phyloP scores from a whole-genome alignment of 2,113 vertebrate species.

The Amphiprion ocellaris region DNA sequence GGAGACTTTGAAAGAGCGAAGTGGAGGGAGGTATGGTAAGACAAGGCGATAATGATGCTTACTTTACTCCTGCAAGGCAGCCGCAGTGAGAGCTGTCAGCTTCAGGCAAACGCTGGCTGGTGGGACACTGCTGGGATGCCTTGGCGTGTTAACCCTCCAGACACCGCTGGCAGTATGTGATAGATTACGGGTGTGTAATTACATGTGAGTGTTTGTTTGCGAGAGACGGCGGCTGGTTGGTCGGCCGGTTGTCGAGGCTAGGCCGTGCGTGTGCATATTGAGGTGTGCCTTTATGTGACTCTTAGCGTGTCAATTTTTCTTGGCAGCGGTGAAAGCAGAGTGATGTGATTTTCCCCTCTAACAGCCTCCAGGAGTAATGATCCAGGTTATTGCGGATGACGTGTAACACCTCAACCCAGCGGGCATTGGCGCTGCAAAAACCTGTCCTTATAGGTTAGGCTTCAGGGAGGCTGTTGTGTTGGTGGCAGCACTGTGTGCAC shows the following conservation, averaged over 20 bases:
- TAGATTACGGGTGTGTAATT: slow-evolving; percentile 40
- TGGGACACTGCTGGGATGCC: slow-evolving; percentile 48
- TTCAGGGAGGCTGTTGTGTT: slow-evolving; percentile 58
- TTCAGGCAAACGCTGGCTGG: slow-evolving; percentile 44
- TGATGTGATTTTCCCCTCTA: slow-evolving; percentile 73
- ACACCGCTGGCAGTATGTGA: slow-evolving; percentile 29
- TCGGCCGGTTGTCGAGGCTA: background rate
- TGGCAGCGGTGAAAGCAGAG: slow-evolving; percentile 55
- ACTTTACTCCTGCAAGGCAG: slow-evolving; percentile 56
- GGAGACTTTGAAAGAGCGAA: slow-evolving; percentile 10
- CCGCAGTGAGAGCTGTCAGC: slow-evolving; percentile 68
- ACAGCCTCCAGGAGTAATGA: slow-evolving; percentile 79
- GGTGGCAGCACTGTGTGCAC: slow-evolving; percentile 49
- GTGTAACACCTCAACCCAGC: slow-evolving; percentile 74
- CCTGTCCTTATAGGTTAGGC: slow-evolving; percentile 62
- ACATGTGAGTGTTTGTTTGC: slow-evolving; percentile 35
- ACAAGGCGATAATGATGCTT: slow-evolving; percentile 68
- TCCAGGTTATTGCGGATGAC: slow-evolving; percentile 76
- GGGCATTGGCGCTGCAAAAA: slow-evolving; percentile 51
- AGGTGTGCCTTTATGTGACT: slow-evolving; percentile 60
- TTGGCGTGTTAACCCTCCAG: slow-evolving; percentile 48
- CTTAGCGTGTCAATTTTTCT: slow-evolving; percentile 66
- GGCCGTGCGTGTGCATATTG: slow-evolving; percentile 16
- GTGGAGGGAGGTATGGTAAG: slow-evolving; percentile 33
- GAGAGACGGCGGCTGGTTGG: too few species aligned